phyloP scores from a whole-genome alignment of 2,797 vertebrate genomes.

The Pangasius krempfi region DNA sequence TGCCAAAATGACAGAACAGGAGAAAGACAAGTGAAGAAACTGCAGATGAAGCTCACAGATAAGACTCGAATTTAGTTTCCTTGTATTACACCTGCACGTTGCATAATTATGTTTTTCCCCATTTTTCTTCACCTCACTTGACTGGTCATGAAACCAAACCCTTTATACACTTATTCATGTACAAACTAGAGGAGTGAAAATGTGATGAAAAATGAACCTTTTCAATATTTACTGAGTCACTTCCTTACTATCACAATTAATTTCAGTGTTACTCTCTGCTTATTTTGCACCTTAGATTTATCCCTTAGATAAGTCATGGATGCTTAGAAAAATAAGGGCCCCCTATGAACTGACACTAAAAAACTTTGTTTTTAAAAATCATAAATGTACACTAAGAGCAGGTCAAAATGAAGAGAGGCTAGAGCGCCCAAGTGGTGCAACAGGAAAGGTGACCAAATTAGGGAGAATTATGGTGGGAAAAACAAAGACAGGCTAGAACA shows the following conservation, averaged over 20 bases:
- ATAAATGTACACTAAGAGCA: background rate
- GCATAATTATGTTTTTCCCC: background rate
- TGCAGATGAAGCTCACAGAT: background rate
- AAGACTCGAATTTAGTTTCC: background rate
- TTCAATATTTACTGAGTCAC: background rate
- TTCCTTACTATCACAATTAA: background rate
- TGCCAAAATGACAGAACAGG: background rate
- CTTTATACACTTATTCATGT: background rate
- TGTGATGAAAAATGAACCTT: background rate
- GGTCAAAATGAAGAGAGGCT: background rate
- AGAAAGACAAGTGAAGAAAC: background rate
- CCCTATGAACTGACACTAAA: background rate
- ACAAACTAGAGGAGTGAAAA: background rate
- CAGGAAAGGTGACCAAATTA: background rate
- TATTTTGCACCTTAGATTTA: background rate
- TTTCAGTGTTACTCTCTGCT: background rate
- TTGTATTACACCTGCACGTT: constrained; percentile 21
- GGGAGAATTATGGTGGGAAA: background rate
- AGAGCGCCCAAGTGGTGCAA: background rate
- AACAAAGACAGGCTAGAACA: too few relatives aligned
- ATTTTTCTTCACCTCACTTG: background rate
- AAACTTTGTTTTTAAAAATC: background rate
- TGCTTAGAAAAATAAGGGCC: background rate
- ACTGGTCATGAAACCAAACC: background rate
- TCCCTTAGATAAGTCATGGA: background rate